A percentile compares a stretch with the other conserved stretches of the same genome.
Conservation (phyloP, 2,113 vertebrate genomes). For the Accipiter cooperii region DNA sequence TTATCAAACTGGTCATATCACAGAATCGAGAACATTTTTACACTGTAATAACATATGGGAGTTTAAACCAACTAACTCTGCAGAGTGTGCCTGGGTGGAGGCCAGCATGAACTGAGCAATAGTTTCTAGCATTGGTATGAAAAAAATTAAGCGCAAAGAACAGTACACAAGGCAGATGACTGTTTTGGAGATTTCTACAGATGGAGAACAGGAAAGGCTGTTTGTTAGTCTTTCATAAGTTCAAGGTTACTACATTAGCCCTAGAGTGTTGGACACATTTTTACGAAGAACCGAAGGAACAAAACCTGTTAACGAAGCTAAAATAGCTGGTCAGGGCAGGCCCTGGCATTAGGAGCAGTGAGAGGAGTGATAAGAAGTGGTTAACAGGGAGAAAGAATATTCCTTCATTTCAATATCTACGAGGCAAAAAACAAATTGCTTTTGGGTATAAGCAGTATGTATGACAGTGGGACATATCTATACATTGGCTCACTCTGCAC, state of each 20-base stretch:
- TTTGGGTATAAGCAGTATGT: not conserved
- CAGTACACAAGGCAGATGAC: not conserved
- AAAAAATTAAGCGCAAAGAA: not conserved
- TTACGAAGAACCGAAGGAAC: not conserved
- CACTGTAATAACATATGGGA: not conserved
- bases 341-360: not conserved
- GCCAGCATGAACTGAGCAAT: not conserved
- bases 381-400: constrained; percentile 25
- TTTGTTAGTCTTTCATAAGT: not conserved
- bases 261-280: not conserved
- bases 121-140: not conserved
- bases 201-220: not conserved
- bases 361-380: not conserved
- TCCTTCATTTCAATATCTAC: constrained; percentile 29
- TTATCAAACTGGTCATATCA: not conserved
- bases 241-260: not conserved
- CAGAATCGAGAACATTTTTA: not conserved
- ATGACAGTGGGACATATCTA: not conserved
- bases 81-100: not conserved
- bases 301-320: not conserved
- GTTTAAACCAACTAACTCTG: not conserved
- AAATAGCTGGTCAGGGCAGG: not conserved
- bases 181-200: not conserved
- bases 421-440: constrained; percentile 14
- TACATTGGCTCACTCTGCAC: not conserved